Base-by-base conservation (phyloP, 2,888 invertebrate genomes). In the Scaptomyza flava region DNA sequence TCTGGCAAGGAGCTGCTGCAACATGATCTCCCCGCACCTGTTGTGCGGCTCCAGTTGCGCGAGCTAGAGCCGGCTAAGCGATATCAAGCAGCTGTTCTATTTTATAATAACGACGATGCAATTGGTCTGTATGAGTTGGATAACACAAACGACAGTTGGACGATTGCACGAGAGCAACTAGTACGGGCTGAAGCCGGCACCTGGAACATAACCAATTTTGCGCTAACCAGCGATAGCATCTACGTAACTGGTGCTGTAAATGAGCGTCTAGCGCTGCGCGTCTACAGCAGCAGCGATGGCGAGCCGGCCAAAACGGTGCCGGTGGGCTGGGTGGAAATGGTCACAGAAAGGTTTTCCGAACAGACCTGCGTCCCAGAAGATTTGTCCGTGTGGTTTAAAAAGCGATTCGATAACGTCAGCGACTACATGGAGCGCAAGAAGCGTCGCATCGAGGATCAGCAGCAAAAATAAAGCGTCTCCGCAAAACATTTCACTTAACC, bases 381-480 rank as follows among this genome's bases (percentile, higher is more conserved):
- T 79, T 92, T 95, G 46, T 94, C 94, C 60, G 89, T 94, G 58
- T 93, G 96, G 80, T 96, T 95, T 83, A 96, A 96, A 91, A 94
- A 95, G 81, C 96, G 95, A 86, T 96, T 94, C 93, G 96, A 96
- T 90, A 96, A 96, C 93, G 94, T 96, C 8, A 95, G 95, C 89
- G 96, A 96, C 81, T 96, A 96, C 91, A 94, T 95, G 87, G 95
- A 95, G 90, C 94, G 95, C 74, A 97, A 96, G 90, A 96, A 94
- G 86, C 93, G 93, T 78, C 93, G 96, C 81, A 91, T 96, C 68
- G 94, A 94, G 85, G 93, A 93, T 58, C 81, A 85, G 50, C 82
- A 82, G 53, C 57, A 61, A 88, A 61, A 75, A 46, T 80, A 77
- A 51, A 59, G 34, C 43, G 30, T 8, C 3, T 33, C 1, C 9